A percentile compares a stretch with the other conserved stretches of the same genome.
phyloP scores from a whole-genome alignment of 2,113 vertebrate species.

The Brachionichthys hirsutus region DNA sequence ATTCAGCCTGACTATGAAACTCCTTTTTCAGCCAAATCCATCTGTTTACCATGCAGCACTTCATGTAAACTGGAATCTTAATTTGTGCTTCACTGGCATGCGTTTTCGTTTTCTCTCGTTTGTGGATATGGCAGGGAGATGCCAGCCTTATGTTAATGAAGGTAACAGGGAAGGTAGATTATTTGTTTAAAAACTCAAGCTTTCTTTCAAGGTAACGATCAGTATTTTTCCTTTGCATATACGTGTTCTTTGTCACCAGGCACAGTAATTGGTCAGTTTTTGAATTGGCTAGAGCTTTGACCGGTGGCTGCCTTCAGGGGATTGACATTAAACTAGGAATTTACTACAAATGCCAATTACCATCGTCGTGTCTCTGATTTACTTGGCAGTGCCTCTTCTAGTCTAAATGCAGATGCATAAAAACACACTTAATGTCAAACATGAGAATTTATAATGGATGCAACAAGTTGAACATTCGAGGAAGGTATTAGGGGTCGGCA shows the following conservation, averaged over 20 bases:
- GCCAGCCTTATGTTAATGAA: constrained; percentile 36
- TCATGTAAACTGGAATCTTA: constrained; percentile 36
- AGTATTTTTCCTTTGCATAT: not conserved
- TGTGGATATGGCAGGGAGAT: constrained; percentile 23
- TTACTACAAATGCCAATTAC: not conserved
- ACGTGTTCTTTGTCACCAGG: constrained; percentile 12
- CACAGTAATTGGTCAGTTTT: constrained; percentile 27
- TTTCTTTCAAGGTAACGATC: constrained; percentile 36
- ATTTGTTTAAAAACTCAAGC: constrained; percentile 51
- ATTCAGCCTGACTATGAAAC: constrained; percentile 47
- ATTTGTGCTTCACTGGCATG: constrained; percentile 1
- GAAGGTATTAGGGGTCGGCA: no score
- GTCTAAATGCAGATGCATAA: no score
- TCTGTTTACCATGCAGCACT: constrained; percentile 49
- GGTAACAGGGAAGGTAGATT: constrained; percentile 20
- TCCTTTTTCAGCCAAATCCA: constrained; percentile 61
- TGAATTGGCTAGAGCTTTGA: constrained; percentile 13
- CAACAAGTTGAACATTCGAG: no score
- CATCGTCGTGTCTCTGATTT: no score
- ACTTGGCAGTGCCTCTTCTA: no score
- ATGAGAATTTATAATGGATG: no score
- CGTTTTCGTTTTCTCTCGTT: constrained; percentile 11
- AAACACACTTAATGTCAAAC: no score
- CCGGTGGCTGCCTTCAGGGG: constrained; percentile 1
- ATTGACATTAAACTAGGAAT: constrained; percentile 1